These are phyloP conservation scores for Fabriciana adippe DNA, from an alignment of 2,888 invertebrate species.

Conservation along the genomic window DNA sequence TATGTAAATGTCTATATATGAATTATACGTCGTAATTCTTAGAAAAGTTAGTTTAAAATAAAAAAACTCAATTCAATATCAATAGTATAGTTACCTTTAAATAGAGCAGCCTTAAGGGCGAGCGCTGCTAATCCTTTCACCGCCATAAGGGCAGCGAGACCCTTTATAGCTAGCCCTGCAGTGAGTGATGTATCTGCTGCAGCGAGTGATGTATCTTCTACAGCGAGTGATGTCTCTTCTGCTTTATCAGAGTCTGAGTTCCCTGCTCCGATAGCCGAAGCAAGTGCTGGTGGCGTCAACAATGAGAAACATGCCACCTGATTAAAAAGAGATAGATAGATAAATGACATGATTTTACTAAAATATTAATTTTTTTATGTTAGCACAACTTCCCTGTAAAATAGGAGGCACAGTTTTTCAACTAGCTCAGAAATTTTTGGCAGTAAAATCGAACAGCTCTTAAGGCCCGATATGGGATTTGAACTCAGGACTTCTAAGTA, in stretches of 20 bases:
- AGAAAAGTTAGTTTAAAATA: neutral
- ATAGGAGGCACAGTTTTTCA: too few relatives aligned
- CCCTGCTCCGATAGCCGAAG: slow-evolving; percentile 45
- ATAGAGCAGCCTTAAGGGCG: slow-evolving; percentile 6
- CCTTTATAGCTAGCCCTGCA: slow-evolving; percentile 7
- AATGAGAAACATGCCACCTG: slow-evolving; percentile 57
- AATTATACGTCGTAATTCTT: too few relatives aligned
- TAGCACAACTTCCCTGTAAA: too few relatives aligned
- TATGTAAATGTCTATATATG: too few relatives aligned
- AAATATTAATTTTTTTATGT: neutral
- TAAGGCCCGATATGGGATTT: too few relatives aligned
- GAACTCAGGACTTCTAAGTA: too few relatives aligned
- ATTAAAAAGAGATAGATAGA: slow-evolving; percentile 8
- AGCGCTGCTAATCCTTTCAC: slow-evolving; percentile 6
- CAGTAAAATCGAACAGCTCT: too few relatives aligned
- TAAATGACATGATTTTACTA: neutral
- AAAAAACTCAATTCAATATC: neutral
- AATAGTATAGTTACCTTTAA: slow-evolving; percentile 7
- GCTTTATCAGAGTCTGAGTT: slow-evolving; percentile 15
- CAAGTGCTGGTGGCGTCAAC: slow-evolving; percentile 47
- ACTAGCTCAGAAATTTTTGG: too few relatives aligned
- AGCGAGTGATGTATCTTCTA: too few relatives aligned
- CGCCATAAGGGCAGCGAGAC: slow-evolving; percentile 7
- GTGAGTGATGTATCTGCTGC: neutral
- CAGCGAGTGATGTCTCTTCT: too few relatives aligned